These are phyloP conservation scores for Notarius quadriscutis DNA, from an alignment of 2,113 vertebrate genomes.

Conservation along the genomic window DNA sequence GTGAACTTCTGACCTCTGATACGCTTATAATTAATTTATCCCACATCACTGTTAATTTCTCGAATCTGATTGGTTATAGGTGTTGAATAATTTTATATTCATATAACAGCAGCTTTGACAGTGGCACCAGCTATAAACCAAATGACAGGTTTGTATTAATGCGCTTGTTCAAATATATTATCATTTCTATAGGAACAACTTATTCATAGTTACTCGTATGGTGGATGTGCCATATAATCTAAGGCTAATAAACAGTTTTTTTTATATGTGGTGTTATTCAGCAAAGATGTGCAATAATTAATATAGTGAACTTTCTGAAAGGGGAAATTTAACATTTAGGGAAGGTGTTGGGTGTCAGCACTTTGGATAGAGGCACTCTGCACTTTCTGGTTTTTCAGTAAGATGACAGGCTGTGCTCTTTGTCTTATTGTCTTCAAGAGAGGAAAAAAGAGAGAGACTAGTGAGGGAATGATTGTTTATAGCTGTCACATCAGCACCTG, in stretches of 20 bases:
- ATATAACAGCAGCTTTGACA: not conserved
- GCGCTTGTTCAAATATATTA: not conserved
- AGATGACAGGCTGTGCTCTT: not conserved
- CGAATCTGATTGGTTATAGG: not conserved
- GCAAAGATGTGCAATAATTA: not conserved
- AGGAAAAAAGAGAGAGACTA: not conserved
- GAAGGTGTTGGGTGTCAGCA: not conserved
- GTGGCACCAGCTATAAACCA: not conserved
- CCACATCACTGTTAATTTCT: not conserved
- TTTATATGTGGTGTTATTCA: slow-evolving; percentile 14
- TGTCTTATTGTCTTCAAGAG: not conserved
- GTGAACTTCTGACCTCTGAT: not conserved
- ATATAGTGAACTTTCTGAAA: not conserved
- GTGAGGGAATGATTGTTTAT: not conserved
- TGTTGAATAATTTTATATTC: not conserved
- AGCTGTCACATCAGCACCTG: not conserved
- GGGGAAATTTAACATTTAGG: not conserved
- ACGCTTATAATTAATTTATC: slow-evolving; percentile 21
- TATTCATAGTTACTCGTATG: not conserved
- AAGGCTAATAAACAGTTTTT: not conserved
- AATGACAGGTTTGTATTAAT: not conserved
- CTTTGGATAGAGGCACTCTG: not conserved
- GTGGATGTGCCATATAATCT: not conserved
- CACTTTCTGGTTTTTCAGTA: not conserved
- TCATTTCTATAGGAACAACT: not conserved